Conservation (phyloP, 2,797 vertebrate genomes). For the Petrocephalus sullivani region DNA sequence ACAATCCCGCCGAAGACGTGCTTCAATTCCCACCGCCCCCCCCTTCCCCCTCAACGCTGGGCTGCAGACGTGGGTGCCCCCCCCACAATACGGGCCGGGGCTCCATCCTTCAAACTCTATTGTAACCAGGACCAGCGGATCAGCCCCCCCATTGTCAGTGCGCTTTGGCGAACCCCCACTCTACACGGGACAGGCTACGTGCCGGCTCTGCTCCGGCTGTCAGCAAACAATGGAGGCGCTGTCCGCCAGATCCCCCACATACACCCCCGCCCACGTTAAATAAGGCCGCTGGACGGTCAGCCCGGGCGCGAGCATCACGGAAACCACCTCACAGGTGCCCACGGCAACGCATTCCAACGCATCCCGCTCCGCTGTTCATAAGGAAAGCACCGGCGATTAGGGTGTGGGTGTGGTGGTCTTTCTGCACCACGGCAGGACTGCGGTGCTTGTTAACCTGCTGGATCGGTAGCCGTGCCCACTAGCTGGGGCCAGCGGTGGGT, state of each 20-base stretch:
- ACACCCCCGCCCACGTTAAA: constrained; percentile 33
- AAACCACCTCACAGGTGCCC: not conserved
- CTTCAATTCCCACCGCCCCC: constrained; percentile 61
- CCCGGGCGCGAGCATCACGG: not conserved
- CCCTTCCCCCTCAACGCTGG: constrained; percentile 48
- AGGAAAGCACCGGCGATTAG: not conserved
- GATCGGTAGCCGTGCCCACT: constrained; percentile 64
- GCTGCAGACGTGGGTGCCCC: constrained; percentile 25
- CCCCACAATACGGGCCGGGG: constrained; percentile 48
- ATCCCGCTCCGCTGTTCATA: not conserved
- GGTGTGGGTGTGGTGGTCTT: too few relatives aligned
- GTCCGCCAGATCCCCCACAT: constrained; percentile 62
- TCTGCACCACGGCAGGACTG: not conserved
- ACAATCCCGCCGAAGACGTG: constrained; percentile 59
- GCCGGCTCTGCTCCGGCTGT: constrained; percentile 55
- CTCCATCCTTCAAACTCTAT: constrained; percentile 61
- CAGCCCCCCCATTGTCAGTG: constrained; percentile 66
- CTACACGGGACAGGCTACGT: constrained; percentile 64
- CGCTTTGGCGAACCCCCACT: constrained; percentile 60
- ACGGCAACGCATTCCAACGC: not conserved
- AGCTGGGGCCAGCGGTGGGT: constrained; percentile 74
- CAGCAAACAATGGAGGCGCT: constrained; percentile 63
- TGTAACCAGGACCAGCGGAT: constrained; percentile 65
- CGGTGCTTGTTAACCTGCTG: not conserved
- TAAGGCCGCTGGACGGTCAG: too few relatives aligned